A percentile compares a stretch with the other conserved stretches of the same genome.
Conservation (phyloP, 2,113 vertebrate species). For the Acanthochromis polyacanthus region DNA sequence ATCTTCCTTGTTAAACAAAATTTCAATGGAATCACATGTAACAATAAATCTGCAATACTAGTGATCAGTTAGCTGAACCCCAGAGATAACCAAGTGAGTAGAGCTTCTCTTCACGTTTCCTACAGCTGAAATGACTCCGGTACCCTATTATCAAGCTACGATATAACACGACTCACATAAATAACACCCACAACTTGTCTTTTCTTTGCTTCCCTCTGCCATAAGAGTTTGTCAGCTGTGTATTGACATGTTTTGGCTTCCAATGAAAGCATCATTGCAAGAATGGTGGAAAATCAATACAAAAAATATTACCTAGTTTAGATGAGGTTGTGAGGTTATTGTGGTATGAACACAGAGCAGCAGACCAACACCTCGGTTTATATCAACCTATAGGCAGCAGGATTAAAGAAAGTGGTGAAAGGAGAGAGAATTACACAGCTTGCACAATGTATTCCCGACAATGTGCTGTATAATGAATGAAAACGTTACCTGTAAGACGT, state of each 20-base stretch:
- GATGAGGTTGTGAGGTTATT: conserved; percentile 93
- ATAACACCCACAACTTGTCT: conserved; percentile 92
- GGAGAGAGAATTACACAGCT: conserved; percentile 2
- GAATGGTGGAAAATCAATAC: conserved; percentile 94
- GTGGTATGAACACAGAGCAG: conserved; percentile 90
- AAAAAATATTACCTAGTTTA: conserved; percentile 95
- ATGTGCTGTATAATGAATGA: conserved; percentile 6
- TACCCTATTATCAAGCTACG: conserved; percentile 51
- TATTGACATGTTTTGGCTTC: conserved; percentile 89
- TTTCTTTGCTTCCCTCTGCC: conserved; percentile 86
- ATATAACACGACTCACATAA: conserved; percentile 71
- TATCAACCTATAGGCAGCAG: conserved; percentile 29
- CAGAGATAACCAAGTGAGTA: conserved; percentile 32
- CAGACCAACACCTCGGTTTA: conserved; percentile 61
- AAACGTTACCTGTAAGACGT: background rate
- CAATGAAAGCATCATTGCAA: conserved; percentile 88
- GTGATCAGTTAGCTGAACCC: conserved; percentile 26
- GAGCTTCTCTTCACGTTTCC: conserved; percentile 19
- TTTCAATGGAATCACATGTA: conserved; percentile 25
- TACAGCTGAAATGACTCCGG: conserved; percentile 27
- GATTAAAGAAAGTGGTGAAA: conserved; percentile 32
- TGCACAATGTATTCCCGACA: conserved; percentile 11
- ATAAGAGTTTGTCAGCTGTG: conserved; percentile 92
- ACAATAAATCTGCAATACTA: conserved; percentile 24
- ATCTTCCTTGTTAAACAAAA: conserved; percentile 13